Base-by-base conservation (phyloP, 1,140 invertebrate genomes). In the Aphidius ervi region DNA sequence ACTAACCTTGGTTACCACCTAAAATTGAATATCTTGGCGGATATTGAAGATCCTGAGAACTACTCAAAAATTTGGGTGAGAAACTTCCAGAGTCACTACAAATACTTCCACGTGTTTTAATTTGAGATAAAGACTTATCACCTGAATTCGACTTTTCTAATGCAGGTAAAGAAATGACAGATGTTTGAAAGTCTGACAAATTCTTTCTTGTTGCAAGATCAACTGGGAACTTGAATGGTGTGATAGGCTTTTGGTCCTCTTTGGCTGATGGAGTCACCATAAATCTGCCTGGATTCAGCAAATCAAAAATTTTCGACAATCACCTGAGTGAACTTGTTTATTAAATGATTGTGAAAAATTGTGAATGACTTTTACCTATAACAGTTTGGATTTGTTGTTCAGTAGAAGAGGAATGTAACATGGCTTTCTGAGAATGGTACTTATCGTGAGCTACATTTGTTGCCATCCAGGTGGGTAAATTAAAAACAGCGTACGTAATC, bases 401-500 rank as follows among this genome's bases (percentile, higher is more conserved):
- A 5, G 77, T 80, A 0, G 81, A 77, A 3, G 80, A 83, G 5
- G 82, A 59, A 49, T 78, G 70, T 52, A 83, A 80, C 45, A 86
- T 82, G 41, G 87, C 88, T 73, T 90, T 87, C 52, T 88, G 80
- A 46, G 91, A 76, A 57, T 91, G 84, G 77, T 90, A 92, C 77
- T 93, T 90, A 4, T 90, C 88, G 62, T 92, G 91, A 0, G 91
- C 90, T 85, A 93, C 91, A 76, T 93, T 91, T 1, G 90, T 91
- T 5, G 91, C 91, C 47, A 99, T 86, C 91, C 93, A 95, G 43
- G 86, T 85, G 4, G 96, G 95, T 65, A 97, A 86, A 78, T 97
- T 93, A 0, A 95, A 95, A 63, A 98, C 92, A 0, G 91, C 87
- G 75, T 90, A 88, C 39, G 91, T 90, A 23, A 97, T 85, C 4